A percentile compares a stretch with the other conserved stretches of the same genome.
Evolutionary conservation across 2,797 vertebrate species (phyloP).

Genomic region (Eulemur rubriventer): DNA sequence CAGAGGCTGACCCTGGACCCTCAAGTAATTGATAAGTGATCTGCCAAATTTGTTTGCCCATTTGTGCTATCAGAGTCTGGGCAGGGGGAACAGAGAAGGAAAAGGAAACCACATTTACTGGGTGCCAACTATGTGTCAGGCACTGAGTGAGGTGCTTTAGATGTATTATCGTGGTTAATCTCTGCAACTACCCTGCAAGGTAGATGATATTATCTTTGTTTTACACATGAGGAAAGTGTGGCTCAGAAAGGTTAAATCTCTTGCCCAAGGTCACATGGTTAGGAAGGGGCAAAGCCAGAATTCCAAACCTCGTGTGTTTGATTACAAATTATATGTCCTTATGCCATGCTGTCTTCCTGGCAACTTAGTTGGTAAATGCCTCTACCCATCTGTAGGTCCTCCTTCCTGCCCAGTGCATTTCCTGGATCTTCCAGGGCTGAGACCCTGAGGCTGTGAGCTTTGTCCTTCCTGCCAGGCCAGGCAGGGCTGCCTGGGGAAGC

Average conservation of each 20-base stretch:
- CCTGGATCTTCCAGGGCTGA: neutral
- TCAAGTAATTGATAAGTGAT: constrained; percentile 40
- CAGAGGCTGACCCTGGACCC: neutral
- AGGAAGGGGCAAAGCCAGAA: constrained; percentile 7
- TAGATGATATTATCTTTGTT: constrained; percentile 66
- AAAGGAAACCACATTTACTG: constrained; percentile 64
- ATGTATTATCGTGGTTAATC: constrained; percentile 58
- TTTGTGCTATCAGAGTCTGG: constrained; percentile 51
- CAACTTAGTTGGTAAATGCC: neutral
- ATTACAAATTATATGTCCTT: neutral
- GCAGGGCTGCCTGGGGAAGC: neutral
- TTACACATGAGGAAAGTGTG: constrained; percentile 31
- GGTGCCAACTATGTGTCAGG: constrained; percentile 68
- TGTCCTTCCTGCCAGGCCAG: neutral
- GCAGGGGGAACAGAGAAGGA: neutral
- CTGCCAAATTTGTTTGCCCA: constrained; percentile 54
- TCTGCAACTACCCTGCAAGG: neutral
- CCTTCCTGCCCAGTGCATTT: neutral
- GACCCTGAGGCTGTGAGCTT: neutral
- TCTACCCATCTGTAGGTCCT: neutral
- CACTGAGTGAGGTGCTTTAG: constrained; percentile 62
- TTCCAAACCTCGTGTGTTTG: neutral
- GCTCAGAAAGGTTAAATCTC: constrained; percentile 37
- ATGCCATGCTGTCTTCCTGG: neutral
- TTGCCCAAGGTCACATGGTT: constrained; percentile 17